A percentile compares a stretch with the other conserved stretches of the same genome.
Conservation (phyloP, 2,888 invertebrate genomes). For the Tenthredo distinguenda region DNA sequence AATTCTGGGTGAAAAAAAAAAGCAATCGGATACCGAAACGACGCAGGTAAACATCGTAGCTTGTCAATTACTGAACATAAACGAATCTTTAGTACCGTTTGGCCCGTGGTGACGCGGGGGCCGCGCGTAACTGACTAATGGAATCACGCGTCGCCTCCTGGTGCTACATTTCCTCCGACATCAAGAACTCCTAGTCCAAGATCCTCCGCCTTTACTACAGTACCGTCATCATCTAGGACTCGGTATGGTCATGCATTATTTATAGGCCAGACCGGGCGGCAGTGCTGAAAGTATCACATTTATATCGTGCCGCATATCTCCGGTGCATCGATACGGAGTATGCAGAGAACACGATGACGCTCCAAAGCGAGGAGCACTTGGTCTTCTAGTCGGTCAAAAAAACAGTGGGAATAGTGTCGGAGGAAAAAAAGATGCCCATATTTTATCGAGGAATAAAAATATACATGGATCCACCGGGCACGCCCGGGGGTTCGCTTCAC, state of each 20-base stretch:
- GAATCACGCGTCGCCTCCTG: conserved; percentile 71
- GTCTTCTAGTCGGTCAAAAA: conserved; percentile 63
- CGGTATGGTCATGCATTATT: conserved; percentile 64
- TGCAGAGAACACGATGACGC: conserved; percentile 62
- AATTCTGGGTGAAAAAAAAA: neutral
- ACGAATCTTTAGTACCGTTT: conserved; percentile 34
- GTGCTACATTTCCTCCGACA: conserved; percentile 66
- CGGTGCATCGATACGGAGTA: conserved; percentile 57
- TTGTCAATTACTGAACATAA: conserved; percentile 21
- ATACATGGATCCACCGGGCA: conserved; percentile 6
- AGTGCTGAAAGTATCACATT: conserved; percentile 72
- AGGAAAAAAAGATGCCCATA: conserved; percentile 57
- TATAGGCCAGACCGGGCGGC: conserved; percentile 62
- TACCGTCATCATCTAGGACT: conserved; percentile 42
- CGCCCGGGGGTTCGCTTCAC: conserved; percentile 21
- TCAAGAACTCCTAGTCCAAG: conserved; percentile 53
- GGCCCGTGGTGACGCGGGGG: conserved; percentile 64
- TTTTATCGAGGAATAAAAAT: conserved; percentile 39
- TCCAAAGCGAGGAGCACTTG: conserved; percentile 59
- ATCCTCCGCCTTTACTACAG: conserved; percentile 54
- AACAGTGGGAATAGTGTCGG: conserved; percentile 63
- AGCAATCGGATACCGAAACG: neutral
- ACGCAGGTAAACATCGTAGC: neutral
- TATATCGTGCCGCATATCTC: conserved; percentile 59
- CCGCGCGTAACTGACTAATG: conserved; percentile 69